Conservation (phyloP, 2,113 vertebrate species). For the Corythaeola cristata region DNA sequence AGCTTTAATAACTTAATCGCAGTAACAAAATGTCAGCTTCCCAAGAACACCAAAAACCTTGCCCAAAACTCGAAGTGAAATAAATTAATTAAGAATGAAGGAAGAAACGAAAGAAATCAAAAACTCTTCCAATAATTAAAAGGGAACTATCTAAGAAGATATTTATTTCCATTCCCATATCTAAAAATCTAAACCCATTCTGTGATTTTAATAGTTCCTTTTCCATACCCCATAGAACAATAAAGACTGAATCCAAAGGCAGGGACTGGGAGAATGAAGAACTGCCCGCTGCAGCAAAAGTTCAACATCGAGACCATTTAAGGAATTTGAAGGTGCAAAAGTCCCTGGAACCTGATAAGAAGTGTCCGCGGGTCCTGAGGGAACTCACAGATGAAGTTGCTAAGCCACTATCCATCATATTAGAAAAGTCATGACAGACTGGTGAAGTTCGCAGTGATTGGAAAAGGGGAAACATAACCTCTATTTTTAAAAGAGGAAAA, state of each 20-base stretch:
- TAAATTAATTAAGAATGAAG: background rate
- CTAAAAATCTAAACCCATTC: background rate
- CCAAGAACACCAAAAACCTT: background rate
- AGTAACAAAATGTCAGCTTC: background rate
- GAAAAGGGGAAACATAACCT: background rate
- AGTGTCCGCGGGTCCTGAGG: background rate
- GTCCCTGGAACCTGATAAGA: background rate
- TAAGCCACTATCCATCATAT: background rate
- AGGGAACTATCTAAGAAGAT: background rate
- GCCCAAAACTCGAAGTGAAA: background rate
- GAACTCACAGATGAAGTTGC: background rate
- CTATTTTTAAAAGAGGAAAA: background rate
- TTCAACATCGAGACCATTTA: background rate
- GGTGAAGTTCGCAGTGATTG: background rate
- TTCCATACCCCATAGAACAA: fast-evolving
- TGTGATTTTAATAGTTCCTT: background rate
- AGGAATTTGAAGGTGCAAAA: background rate
- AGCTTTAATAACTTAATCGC: background rate
- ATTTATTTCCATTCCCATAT: background rate
- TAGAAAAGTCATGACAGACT: background rate
- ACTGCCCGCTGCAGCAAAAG: fast-evolving
- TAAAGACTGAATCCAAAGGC: background rate
- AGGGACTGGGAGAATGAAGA: background rate
- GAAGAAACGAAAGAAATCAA: background rate
- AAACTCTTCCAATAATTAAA: background rate